Conservation (phyloP, 2,888 invertebrate species). For the Thera britannica region DNA sequence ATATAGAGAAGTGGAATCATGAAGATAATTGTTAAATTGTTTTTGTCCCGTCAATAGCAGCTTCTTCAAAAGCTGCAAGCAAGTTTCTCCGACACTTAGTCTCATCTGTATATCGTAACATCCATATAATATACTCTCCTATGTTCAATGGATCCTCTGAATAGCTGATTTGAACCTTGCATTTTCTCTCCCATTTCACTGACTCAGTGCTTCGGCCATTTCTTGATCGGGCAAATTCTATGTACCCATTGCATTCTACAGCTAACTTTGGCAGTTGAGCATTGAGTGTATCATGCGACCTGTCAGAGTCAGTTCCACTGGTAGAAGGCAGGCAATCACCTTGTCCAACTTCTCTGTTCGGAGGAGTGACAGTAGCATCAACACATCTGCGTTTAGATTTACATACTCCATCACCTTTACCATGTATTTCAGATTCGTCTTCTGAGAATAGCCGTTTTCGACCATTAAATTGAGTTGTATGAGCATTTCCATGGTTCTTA, state of each 20-base stretch:
- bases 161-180: conserved; percentile 87
- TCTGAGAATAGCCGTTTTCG: conserved; percentile 54
- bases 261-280: conserved; percentile 73
- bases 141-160: conserved; percentile 79
- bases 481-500: conserved; percentile 44
- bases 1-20: conserved; percentile 6
- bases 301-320: conserved; percentile 68
- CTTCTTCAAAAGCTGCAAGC: conserved; percentile 79
- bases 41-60: conserved; percentile 57
- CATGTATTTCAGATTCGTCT: conserved; percentile 55
- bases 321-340: conserved; percentile 80
- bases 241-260: conserved; percentile 77
- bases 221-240: conserved; percentile 72
- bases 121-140: conserved; percentile 85
- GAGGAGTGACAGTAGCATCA: conserved; percentile 63
- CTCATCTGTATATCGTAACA: conserved; percentile 86
- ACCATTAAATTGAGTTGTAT: conserved; percentile 42
- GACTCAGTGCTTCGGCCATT: conserved; percentile 66
- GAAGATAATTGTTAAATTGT: conserved; percentile 41
- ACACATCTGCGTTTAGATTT: conserved; percentile 61
- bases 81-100: conserved; percentile 85
- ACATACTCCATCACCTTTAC: conserved; percentile 65
- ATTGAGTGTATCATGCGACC: conserved; percentile 69
- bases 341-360: conserved; percentile 73
- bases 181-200: conserved; percentile 86